Evolutionary conservation across 35 echinoderm and acorn worm species (phyloP).

Genomic region (Anneissia japonica): DNA sequence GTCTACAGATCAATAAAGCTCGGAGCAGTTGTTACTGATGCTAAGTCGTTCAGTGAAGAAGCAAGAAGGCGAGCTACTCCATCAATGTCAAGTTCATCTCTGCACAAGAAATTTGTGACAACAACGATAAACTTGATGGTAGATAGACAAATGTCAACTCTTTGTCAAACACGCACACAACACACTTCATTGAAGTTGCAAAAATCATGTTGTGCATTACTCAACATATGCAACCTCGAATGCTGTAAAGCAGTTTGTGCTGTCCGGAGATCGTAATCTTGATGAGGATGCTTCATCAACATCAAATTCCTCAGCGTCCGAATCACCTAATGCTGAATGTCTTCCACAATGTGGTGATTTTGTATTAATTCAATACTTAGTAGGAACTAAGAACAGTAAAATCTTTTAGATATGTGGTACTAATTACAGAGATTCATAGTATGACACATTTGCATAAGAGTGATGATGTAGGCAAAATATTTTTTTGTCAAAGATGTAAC

Average conservation of each 20-base stretch:
- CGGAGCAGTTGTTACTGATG: constrained; percentile 25
- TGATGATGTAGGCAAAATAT: constrained; percentile 7
- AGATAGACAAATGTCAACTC: not conserved
- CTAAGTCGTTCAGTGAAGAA: constrained; percentile 16
- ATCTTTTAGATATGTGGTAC: constrained; percentile 5
- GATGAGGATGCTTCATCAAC: too few species aligned
- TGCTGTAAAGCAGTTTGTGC: too few species aligned
- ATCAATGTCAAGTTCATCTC: constrained; percentile 17
- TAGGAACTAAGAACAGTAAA: too few species aligned
- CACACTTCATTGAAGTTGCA: not conserved
- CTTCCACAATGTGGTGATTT: too few species aligned
- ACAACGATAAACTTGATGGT: not conserved
- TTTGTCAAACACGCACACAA: not conserved
- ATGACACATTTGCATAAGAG: constrained; percentile 12
- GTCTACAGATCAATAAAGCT: constrained; percentile 16
- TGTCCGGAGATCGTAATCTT: too few species aligned
- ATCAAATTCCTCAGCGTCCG: too few species aligned
- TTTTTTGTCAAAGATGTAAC: constrained; percentile 10
- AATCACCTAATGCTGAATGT: too few species aligned
- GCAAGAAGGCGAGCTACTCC: not conserved
- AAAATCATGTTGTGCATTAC: too few species aligned
- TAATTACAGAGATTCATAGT: not conserved
- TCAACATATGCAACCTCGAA: too few species aligned
- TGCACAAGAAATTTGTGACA: not conserved
- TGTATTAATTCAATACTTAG: too few species aligned